Evolutionary conservation across 2,797 vertebrate species (phyloP).

Genomic region (Neomorphus geoffroyi): DNA sequence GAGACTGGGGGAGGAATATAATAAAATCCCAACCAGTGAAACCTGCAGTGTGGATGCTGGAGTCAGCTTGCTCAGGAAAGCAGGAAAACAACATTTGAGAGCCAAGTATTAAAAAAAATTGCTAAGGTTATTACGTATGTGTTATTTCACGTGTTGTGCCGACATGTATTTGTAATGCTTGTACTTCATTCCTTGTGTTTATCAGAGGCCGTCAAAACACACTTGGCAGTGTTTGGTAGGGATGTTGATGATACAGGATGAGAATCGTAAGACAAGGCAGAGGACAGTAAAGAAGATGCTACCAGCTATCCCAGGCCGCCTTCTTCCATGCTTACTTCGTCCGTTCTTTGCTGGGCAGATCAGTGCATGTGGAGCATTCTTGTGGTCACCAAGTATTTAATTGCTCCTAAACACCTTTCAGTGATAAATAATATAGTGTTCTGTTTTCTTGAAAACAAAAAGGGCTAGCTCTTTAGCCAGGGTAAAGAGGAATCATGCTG

Average conservation of each 20-base stretch:
- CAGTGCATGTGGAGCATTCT: background rate
- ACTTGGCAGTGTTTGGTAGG: background rate
- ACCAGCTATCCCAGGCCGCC: no score
- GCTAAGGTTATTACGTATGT: rapidly evolving
- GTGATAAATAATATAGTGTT: background rate
- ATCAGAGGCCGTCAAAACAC: background rate
- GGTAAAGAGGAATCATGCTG: background rate
- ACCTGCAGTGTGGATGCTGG: background rate
- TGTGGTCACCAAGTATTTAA: background rate
- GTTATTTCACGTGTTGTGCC: background rate
- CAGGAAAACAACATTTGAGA: background rate
- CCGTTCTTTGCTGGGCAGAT: background rate
- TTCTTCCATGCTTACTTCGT: background rate
- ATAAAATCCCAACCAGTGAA: background rate
- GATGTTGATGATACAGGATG: background rate
- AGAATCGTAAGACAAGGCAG: background rate
- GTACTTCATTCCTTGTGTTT: background rate
- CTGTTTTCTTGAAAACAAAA: background rate
- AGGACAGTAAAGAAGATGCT: background rate
- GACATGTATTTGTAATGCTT: background rate
- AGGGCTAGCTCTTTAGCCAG: background rate
- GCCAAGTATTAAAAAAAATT: background rate
- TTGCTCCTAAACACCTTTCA: background rate
- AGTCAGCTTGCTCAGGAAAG: background rate
- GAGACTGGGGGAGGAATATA: background rate